These are phyloP conservation scores for Gallinago solitaria DNA, from an alignment of 2,797 vertebrate species.

Conservation along the genomic window DNA sequence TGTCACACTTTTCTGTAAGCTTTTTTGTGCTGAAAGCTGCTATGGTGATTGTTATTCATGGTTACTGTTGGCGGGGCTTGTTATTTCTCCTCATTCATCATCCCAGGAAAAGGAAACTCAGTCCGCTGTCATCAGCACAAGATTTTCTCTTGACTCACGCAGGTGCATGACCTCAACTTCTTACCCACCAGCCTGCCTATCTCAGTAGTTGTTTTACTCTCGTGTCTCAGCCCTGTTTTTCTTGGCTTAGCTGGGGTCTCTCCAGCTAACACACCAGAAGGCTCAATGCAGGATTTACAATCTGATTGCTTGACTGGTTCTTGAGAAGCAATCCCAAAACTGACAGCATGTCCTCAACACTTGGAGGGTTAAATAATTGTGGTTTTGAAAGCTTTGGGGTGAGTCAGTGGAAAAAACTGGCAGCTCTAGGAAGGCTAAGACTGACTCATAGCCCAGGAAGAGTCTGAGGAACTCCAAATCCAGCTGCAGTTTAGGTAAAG, in stretches of 20 bases:
- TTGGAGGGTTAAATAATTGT: constrained; percentile 30
- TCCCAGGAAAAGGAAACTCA: not conserved
- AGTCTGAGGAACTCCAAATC: not conserved
- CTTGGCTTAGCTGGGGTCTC: not conserved
- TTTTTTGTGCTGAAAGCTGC: not conserved
- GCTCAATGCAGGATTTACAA: not conserved
- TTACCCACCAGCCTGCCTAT: not conserved
- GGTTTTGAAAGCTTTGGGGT: constrained; percentile 10
- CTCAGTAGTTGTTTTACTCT: not conserved
- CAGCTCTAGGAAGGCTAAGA: constrained; percentile 15
- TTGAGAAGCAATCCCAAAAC: not conserved
- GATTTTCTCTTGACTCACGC: not conserved
- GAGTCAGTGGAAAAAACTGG: constrained; percentile 56
- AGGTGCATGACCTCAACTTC: not conserved
- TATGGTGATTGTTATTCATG: not conserved
- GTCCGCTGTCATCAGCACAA: not conserved
- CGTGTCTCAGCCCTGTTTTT: not conserved
- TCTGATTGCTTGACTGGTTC: not conserved
- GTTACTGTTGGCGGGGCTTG: not conserved
- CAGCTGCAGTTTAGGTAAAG: constrained; percentile 20
- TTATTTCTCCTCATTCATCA: not conserved
- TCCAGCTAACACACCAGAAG: not conserved
- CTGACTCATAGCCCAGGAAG: constrained; percentile 41
- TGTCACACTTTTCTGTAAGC: not conserved
- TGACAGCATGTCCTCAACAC: not conserved